These are phyloP conservation scores for Tholera decimalis DNA, from an alignment of 2,888 invertebrate genomes.

Conservation along the genomic window DNA sequence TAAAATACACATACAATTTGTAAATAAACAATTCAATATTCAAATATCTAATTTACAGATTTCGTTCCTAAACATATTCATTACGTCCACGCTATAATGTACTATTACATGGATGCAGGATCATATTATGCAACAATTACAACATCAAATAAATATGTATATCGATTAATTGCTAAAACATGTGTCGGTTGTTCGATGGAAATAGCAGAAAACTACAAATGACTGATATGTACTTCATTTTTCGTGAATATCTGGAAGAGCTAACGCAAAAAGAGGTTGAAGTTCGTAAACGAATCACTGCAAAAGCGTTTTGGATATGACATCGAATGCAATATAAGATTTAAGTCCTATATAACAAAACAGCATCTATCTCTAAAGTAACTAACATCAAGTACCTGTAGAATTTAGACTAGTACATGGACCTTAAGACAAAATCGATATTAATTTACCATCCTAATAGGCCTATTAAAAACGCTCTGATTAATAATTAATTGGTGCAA, in stretches of 20 bases:
- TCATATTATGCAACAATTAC: conserved; percentile 55
- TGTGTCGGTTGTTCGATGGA: conserved; percentile 39
- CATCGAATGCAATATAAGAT: conserved; percentile 74
- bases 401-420: conserved; percentile 80
- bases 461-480: conserved; percentile 77
- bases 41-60: conserved; percentile 87
- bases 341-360: conserved; percentile 74
- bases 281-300: conserved; percentile 35
- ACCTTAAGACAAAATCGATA: conserved; percentile 77
- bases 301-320: conserved; percentile 64
- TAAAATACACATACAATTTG: conserved; percentile 91
- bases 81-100: conserved; percentile 75
- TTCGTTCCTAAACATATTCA: conserved; percentile 80
- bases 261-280: conserved; percentile 15
- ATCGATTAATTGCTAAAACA: conserved; percentile 39
- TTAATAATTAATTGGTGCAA: conserved; percentile 58
- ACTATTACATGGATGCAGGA: conserved; percentile 61
- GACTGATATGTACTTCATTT: conserved; percentile 83
- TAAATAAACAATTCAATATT: conserved; percentile 91
- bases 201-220: conserved; percentile 66
- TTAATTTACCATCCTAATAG: conserved; percentile 78
- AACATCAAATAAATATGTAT: conserved; percentile 62
- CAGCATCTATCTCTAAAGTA: conserved; percentile 80
- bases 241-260: conserved; percentile 52
- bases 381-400: conserved; percentile 87